Evolutionary conservation across 2,888 invertebrate genomes (phyloP).

Genomic region (Dolichopus griseipennis): DNA sequence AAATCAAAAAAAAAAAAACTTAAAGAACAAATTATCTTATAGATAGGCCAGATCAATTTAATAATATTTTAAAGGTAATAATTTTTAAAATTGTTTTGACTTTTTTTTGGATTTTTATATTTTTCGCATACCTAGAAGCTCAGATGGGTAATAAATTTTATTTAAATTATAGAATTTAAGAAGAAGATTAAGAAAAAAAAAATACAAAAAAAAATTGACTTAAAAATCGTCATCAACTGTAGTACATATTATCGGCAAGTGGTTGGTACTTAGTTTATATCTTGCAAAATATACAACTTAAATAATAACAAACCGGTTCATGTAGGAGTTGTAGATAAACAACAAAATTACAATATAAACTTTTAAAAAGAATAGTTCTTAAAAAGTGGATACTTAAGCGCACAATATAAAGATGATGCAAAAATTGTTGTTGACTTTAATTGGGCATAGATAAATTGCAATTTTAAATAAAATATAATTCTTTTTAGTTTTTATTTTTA

Average conservation of each 20-base stretch:
- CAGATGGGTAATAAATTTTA: neutral
- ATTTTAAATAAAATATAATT: neutral
- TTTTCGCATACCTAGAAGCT: neutral
- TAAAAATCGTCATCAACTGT: neutral
- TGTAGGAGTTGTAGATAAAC: neutral
- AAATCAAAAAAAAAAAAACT: no score
- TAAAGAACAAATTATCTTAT: neutral
- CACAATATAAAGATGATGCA: neutral
- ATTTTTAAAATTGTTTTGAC: neutral
- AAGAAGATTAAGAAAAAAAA: neutral
- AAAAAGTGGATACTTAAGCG: neutral
- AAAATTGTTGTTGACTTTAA: neutral
- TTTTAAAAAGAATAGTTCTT: no score
- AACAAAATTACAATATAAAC: neutral
- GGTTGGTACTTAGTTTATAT: neutral
- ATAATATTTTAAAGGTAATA: neutral
- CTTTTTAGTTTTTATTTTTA: neutral
- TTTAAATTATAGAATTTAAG: neutral
- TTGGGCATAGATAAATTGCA: constrained; percentile 1
- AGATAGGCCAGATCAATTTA: neutral
- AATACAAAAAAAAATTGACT: neutral
- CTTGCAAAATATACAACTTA: neutral
- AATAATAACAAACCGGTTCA: neutral
- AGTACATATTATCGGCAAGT: neutral
- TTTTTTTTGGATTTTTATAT: neutral